Evolutionary conservation across 1,140 invertebrate species (phyloP), one percentile per base, ranked within the genome.

Genomic region (Drosophila erecta): DNA sequence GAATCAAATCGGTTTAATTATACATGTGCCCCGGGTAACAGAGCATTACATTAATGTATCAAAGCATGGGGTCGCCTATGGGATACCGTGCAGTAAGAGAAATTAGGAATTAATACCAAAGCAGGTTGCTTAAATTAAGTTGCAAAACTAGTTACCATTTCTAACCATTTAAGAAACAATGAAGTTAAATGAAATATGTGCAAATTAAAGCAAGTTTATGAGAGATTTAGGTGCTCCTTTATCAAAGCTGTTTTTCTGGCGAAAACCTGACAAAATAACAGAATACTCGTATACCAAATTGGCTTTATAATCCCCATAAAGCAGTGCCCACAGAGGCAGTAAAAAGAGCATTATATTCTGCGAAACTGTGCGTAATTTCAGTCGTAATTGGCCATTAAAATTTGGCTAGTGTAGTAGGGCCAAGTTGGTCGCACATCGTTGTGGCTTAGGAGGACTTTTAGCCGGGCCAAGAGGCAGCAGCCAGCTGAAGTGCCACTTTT

Each of bases 1-100:
- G n/a, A 27, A 51, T 65, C 30, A 67, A 67, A 43, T 70, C 35
- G 27, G 24, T 55, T 76, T 81, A 81, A 74, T 69, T 69, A 78
- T 54, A 59, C 27, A 30, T 30, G 8, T 59, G 24, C 60, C 38
- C 14, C 22, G 22, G 35, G 35, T 43, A 22, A 46, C 51, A 78
- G 55, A 83, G 67, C 79, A 83, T 62, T 59, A 43, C 49, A 47
- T 38, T 74, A 40, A 44, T 5, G 5, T 7, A 4, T 8, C 7
- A 7, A 8, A 14, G 2, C 14, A 17, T 27, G 1, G 33, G 5
- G 5, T 54, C 24, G 49, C 7, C 0, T 15, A 8, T 11, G 0
- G 4, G 7, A 20, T 37, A 37, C 46, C 46, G 46, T 46, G 10
- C 4, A 27, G 6, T 22, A 6, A 12, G 2, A 20, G 4, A 15